Base-by-base conservation (phyloP, 2,113 vertebrate species). In the Pterocles orientalis region DNA sequence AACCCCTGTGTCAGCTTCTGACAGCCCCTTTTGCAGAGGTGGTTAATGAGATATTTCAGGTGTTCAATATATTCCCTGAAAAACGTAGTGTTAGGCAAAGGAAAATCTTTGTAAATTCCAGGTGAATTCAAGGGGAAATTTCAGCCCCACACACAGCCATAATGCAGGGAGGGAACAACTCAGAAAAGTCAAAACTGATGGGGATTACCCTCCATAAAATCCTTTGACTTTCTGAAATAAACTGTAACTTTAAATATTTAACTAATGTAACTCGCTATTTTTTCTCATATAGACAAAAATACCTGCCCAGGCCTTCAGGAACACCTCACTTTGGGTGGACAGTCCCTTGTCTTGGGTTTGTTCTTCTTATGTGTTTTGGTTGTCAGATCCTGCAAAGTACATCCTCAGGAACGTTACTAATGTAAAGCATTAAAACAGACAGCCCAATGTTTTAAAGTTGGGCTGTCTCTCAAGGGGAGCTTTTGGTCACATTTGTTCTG, bases 391-490 rank as follows among this genome's bases (percentile, higher is more conserved):
- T 23, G 20, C 19, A 31, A 86, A 86, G 43, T 15, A 45, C 6
- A 5, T 47, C 13, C 23, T 72, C 12, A 29, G 66, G 57, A 88
- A 85, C 80, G 80, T 53, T 18, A 33, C 15, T n/a, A 34, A 33
- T 13, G 28, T 31, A 47, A 77, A 82, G 19, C 36, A 12, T 36
- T 70, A 36, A 75, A 60, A 68, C n/a, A 31, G 56, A 15, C 19
- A 24, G 36, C 36, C 2, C 41, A 72, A 14, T 4, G 25, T 69
- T 95, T 92, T 43, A 82, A 68, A 77, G 25, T 16, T 36, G 47
- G 45, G 25, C 7, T 17, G 12, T 21, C 17, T 71, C n/a, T 78
- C 0, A 0, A 51, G 34, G 39, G 24, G 4, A 6, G 33, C 7
- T 60, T 76, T 72, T 23, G 28, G 33, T 79, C 56, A 48, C 34